Percentiles rank a stretch among this genome's conserved stretches.
Conservation (phyloP, 2,797 vertebrate genomes). For the Bradypodion ventrale region DNA sequence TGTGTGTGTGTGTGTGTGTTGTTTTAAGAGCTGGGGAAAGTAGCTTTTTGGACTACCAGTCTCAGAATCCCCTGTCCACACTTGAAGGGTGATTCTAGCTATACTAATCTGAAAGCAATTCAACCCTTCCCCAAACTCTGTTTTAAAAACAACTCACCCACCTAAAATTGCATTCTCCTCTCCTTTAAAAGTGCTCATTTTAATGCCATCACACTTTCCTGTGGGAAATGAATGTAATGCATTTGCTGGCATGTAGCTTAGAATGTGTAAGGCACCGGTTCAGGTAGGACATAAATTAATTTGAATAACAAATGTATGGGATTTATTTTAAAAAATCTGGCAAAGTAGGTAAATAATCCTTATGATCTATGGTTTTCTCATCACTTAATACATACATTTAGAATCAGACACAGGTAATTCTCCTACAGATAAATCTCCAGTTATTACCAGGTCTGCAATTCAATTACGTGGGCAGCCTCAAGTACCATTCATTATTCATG, state of each 20-base stretch:
- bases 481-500: constrained; percentile 74
- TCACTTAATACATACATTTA: constrained; percentile 60
- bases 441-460: constrained; percentile 72
- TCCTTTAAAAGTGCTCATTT: neutral
- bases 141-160: neutral
- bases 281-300: constrained; percentile 38
- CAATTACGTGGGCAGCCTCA: constrained; percentile 65
- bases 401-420: constrained; percentile 57
- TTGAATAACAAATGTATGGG: constrained; percentile 49
- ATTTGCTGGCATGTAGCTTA: constrained; percentile 4
- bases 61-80: neutral
- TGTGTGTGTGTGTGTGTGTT: too few relatives aligned
- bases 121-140: neutral
- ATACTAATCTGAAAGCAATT: too few relatives aligned
- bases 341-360: constrained; percentile 61
- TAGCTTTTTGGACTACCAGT: neutral
- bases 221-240: constrained; percentile 8
- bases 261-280: constrained; percentile 11
- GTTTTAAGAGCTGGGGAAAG: too few relatives aligned
- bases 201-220: constrained; percentile 2
- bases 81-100: too few relatives aligned
- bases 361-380: constrained; percentile 39
- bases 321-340: constrained; percentile 40
- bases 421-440: constrained; percentile 59
- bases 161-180: neutral